Conservation (phyloP, 2,113 vertebrate genomes). For the Tychaedon coryphoeus region DNA sequence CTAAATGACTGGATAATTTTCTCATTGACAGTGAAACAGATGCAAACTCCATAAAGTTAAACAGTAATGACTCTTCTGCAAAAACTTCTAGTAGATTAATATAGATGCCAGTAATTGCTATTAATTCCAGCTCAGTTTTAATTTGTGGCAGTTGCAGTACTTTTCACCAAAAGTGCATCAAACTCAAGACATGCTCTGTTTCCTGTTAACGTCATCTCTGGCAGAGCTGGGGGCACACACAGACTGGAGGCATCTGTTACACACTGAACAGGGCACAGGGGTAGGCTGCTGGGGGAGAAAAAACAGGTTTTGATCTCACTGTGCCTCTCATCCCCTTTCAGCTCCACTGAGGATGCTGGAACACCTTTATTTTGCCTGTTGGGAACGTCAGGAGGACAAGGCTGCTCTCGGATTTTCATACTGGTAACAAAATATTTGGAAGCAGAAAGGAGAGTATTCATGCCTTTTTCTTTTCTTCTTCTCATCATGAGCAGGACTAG, state of each 20-base stretch:
- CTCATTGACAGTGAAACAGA: slow-evolving; percentile 16
- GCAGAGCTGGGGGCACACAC: background rate
- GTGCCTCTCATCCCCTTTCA: background rate
- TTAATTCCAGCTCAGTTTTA: slow-evolving; percentile 18
- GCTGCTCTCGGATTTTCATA: background rate
- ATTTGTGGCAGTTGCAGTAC: background rate
- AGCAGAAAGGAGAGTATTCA: background rate
- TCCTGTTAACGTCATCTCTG: slow-evolving; percentile 1
- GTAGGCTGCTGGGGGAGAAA: background rate
- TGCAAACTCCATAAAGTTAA: background rate
- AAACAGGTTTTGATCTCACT: background rate
- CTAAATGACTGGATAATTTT: slow-evolving; percentile 24
- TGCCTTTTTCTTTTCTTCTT: background rate
- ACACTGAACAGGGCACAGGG: background rate
- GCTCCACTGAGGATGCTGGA: background rate
- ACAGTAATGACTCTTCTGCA: background rate
- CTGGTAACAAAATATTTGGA: background rate
- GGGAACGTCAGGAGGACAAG: background rate
- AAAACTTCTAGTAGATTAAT: slow-evolving; percentile 2
- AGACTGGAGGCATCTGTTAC: slow-evolving; percentile 13
- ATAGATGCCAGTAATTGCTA: slow-evolving; percentile 5
- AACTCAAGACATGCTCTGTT: slow-evolving; percentile 26
- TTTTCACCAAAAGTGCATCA: background rate
- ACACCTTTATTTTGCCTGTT: background rate
- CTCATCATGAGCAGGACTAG: slow-evolving; percentile 13